Percentiles rank a stretch among this genome's conserved stretches.
phyloP scores from a whole-genome alignment of 2,113 vertebrate species.

The Rhinoptilus africanus region DNA sequence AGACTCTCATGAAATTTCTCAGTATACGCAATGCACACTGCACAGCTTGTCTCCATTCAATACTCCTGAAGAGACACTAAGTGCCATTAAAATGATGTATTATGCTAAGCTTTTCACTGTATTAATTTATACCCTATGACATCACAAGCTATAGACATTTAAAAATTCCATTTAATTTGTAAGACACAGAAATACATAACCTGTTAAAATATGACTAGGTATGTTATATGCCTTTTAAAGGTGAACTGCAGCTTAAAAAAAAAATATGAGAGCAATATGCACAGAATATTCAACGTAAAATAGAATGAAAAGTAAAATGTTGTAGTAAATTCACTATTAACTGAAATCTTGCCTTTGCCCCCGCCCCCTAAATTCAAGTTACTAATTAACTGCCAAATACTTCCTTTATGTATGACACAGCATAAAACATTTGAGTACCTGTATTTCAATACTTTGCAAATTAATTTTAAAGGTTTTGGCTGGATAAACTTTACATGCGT shows the following conservation, averaged over 20 bases:
- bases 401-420: neutral
- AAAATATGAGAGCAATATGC: neutral
- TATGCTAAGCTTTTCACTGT: neutral
- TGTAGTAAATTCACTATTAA: neutral
- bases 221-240: neutral
- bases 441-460: neutral
- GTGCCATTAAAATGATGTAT: neutral
- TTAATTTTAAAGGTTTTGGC: constrained; percentile 22
- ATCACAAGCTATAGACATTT: neutral
- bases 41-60: neutral
- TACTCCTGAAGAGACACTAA: neutral
- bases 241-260: neutral
- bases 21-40: neutral
- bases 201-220: neutral
- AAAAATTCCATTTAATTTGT: neutral
- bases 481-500: neutral
- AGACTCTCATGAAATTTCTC: neutral
- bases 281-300: neutral
- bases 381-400: neutral
- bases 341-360: neutral
- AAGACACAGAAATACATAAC: neutral
- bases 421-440: neutral
- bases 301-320: neutral
- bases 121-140: constrained; percentile 7
- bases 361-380: neutral